A percentile compares a stretch with the other conserved stretches of the same genome.
Evolutionary conservation across 2,888 invertebrate species (phyloP).

Genomic region (Lottia scabra): DNA sequence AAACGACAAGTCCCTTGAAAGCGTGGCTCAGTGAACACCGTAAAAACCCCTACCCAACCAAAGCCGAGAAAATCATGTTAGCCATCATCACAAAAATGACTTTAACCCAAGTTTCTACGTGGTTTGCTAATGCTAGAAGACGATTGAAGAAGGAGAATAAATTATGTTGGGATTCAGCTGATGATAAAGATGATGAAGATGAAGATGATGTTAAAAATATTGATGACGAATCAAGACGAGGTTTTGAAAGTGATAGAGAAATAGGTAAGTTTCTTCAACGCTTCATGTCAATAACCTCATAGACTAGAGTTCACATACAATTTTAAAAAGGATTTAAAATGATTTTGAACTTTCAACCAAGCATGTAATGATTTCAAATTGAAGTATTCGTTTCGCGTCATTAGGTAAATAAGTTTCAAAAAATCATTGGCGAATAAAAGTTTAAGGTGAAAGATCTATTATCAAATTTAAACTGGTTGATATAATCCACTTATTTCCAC

Average conservation of each 20-base stretch:
- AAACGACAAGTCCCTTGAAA: slow-evolving; percentile 96
- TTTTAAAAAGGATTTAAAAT: too few relatives aligned
- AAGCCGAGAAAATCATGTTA: slow-evolving; percentile 95
- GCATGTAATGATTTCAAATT: too few relatives aligned
- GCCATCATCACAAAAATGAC: slow-evolving; percentile 97
- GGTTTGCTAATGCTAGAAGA: slow-evolving; percentile 95
- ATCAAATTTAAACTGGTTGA: not conserved
- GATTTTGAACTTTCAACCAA: too few relatives aligned
- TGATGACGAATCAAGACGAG: slow-evolving; percentile 44
- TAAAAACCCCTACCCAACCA: slow-evolving; percentile 97
- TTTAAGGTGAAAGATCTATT: not conserved
- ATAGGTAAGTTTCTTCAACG: not conserved
- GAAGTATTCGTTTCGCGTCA: not conserved
- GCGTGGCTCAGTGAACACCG: slow-evolving; percentile 97
- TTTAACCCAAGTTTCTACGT: slow-evolving; percentile 89
- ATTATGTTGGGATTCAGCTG: slow-evolving; percentile 82
- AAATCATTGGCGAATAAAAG: not conserved
- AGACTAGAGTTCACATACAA: too few relatives aligned
- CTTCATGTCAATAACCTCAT: too few relatives aligned
- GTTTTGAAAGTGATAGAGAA: not conserved
- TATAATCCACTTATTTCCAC: not conserved
- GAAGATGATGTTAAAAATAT: slow-evolving; percentile 56
- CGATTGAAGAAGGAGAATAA: slow-evolving; percentile 96
- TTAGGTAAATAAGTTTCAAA: not conserved
- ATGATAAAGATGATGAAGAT: slow-evolving; percentile 43